A percentile compares a stretch with the other conserved stretches of the same genome.
Conservation (phyloP, 2,113 vertebrate genomes). For the Gadus macrocephalus region DNA sequence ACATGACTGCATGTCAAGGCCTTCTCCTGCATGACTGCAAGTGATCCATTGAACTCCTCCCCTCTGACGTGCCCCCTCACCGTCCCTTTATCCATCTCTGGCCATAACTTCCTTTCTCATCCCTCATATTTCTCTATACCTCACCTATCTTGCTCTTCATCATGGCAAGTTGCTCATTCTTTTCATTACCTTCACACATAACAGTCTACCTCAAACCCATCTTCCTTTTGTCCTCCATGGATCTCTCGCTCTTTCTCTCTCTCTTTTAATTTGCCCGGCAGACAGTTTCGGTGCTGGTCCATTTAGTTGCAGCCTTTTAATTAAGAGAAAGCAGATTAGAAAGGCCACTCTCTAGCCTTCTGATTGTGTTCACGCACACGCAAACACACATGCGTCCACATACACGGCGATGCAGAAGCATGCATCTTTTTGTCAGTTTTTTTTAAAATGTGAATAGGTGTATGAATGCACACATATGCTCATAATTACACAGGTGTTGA, state of each 20-base stretch:
- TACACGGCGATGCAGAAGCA: not conserved
- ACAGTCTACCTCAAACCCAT: too few relatives aligned
- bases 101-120: not conserved
- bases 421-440: not conserved
- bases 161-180: not conserved
- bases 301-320: constrained; percentile 67
- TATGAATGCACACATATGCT: not conserved
- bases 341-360: constrained; percentile 38
- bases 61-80: constrained; percentile 20
- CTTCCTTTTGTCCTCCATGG: constrained; percentile 48
- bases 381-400: not conserved
- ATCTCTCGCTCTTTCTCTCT: constrained; percentile 28
- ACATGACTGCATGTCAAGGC: too few relatives aligned
- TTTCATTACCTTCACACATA: not conserved
- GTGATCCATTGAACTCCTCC: not conserved
- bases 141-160: not conserved
- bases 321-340: constrained; percentile 57
- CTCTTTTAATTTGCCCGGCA: constrained; percentile 51
- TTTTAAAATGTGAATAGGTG: too few relatives aligned
- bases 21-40: too few relatives aligned
- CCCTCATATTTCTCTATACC: not conserved
- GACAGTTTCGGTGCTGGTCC: constrained; percentile 43
- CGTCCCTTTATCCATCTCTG: constrained; percentile 19
- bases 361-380: constrained; percentile 30
- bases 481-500: constrained; percentile 1